Conservation (phyloP, 2,797 vertebrate genomes). For the Rhodeus uyekii region DNA sequence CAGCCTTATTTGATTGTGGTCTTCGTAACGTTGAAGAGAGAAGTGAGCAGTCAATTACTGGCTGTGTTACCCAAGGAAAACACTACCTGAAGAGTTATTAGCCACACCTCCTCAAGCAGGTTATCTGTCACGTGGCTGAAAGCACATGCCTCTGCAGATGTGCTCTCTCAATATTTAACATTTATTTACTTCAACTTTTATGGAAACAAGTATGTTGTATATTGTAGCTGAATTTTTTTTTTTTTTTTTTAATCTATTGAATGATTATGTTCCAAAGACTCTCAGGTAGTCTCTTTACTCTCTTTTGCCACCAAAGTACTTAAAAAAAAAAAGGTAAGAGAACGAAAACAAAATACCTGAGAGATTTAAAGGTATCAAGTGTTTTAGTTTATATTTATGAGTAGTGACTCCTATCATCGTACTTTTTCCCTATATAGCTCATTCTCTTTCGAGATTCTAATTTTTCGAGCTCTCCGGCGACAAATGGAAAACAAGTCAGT, state of each 20-base stretch:
- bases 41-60: conserved; percentile 50
- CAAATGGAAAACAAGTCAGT: conserved; percentile 2
- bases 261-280: background rate
- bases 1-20: conserved; percentile 37
- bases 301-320: background rate
- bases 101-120: conserved; percentile 47
- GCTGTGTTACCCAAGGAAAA: conserved; percentile 50
- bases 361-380: background rate
- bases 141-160: conserved; percentile 39
- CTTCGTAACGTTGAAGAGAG: conserved; percentile 39
- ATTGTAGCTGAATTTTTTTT: background rate
- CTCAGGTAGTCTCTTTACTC: too few relatives aligned
- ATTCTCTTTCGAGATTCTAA: background rate
- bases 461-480: background rate
- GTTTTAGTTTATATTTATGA: background rate
- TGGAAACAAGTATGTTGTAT: background rate
- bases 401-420: conserved; percentile 5
- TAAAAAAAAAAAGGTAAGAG: background rate
- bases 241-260: too few relatives aligned
- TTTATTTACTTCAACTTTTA: background rate
- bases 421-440: background rate
- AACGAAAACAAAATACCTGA: too few relatives aligned
- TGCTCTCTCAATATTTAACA: background rate
- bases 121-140: conserved; percentile 39
- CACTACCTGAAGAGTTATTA: conserved; percentile 52